Evolutionary conservation across 2,797 vertebrate species (phyloP).

Genomic region (Cossypha heuglini): DNA sequence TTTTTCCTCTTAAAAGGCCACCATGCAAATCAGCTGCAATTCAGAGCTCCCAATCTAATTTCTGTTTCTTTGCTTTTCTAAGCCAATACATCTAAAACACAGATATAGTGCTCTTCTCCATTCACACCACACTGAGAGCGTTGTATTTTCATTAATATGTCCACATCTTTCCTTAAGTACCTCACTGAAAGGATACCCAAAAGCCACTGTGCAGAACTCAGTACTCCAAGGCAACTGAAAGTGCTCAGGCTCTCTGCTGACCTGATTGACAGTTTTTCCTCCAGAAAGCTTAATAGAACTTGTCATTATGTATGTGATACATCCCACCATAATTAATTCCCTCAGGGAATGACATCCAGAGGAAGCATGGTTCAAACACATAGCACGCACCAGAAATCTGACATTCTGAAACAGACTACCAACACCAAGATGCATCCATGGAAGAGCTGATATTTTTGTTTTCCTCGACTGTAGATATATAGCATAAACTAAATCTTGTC

Average conservation of each 20-base stretch:
- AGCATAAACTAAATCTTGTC: neutral
- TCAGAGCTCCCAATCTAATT: neutral
- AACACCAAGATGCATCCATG: neutral
- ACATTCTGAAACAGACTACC: slow-evolving; percentile 8
- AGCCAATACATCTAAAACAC: neutral
- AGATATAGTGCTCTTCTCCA: neutral
- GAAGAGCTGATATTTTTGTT: neutral
- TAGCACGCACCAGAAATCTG: neutral
- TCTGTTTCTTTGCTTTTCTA: neutral
- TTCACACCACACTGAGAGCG: neutral
- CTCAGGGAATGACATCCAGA: neutral
- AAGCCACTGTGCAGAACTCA: neutral
- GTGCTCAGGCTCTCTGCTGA: neutral
- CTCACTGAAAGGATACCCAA: neutral
- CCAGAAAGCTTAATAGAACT: neutral
- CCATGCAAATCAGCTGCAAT: neutral
- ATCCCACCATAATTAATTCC: slow-evolving; percentile 18
- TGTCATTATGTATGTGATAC: slow-evolving; percentile 14
- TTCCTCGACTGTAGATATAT: neutral
- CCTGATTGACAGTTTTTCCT: neutral
- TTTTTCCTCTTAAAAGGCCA: neutral
- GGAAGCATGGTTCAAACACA: neutral
- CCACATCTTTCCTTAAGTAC: neutral
- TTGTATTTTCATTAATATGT: neutral
- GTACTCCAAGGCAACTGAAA: neutral